Conservation (phyloP, 2,797 vertebrate species). For the Rachycentron canadum region DNA sequence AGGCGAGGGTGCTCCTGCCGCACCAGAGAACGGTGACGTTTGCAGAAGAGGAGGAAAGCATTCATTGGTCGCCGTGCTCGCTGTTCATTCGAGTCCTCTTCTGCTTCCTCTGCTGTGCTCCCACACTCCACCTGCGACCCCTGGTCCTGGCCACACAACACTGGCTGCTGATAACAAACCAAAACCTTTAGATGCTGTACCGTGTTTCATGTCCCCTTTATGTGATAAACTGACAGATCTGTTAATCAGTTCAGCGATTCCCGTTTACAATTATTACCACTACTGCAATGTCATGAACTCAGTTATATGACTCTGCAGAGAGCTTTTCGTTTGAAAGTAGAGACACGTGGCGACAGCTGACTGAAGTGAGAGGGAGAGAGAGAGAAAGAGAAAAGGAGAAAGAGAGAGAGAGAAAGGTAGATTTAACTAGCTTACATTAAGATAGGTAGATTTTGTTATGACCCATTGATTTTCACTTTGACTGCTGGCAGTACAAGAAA, state of each 20-base stretch:
- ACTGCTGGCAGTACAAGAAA: too few relatives aligned
- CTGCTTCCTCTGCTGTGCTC: constrained; percentile 84
- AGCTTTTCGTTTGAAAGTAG: too few relatives aligned
- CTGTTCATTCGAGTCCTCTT: constrained; percentile 94
- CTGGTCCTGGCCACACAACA: constrained; percentile 70
- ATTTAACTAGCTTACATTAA: too few relatives aligned
- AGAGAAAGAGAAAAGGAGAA: too few relatives aligned
- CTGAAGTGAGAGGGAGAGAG: too few relatives aligned
- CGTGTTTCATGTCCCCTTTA: background rate
- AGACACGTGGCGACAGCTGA: too few relatives aligned
- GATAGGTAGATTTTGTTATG: too few relatives aligned
- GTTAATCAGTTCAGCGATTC: background rate
- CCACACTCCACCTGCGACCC: constrained; percentile 86
- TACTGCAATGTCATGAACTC: too few relatives aligned
- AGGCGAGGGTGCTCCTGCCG: constrained; percentile 97
- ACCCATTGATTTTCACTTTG: too few relatives aligned
- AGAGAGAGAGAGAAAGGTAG: too few relatives aligned
- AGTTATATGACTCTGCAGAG: too few relatives aligned
- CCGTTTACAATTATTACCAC: too few relatives aligned
- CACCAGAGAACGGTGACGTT: constrained; percentile 98
- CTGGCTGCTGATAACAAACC: constrained; percentile 65
- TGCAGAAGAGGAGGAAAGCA: constrained; percentile 98
- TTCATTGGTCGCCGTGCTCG: constrained; percentile 98
- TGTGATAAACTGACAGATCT: background rate
- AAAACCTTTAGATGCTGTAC: background rate